Evolutionary conservation across 2,113 vertebrate species (phyloP), one percentile per base, ranked within the genome.

Genomic region (Cardinalis cardinalis): DNA sequence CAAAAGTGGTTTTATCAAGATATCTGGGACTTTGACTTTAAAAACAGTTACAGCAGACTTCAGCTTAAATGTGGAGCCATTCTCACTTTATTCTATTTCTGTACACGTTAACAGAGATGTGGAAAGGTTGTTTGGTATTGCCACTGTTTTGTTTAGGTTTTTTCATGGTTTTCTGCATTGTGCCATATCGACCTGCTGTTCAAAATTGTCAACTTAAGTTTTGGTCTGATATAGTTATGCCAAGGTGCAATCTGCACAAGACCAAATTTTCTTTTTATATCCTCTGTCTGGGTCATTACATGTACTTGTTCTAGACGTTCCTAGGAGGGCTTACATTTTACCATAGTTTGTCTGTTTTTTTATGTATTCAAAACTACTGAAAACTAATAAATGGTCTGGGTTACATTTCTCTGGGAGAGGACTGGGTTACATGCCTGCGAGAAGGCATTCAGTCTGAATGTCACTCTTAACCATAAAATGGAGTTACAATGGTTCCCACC

Each of bases 41-140:
- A 84, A 88, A 94, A 89, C 46, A 86, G 88, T 91, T 94, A 87
- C 81, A 93, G 46, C 93, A 92, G 84, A 72, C 74, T 90, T 93
- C 87, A 93, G 5, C 61, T 60, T 84, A 76, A 85, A 85, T 63
- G 70, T 87, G 71, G 84, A 96, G 63, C 94, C 71, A 85, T 93
- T 94, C 89, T 93, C 95, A 95, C 94, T 89, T 93, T 91, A 79
- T 92, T 87, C 95, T 96, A 96, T 96, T 96, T 96, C 84, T 89
- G 93, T 92, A 82, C 93, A 85, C 29, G 91, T 91, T 95, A 89
- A 84, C 94, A 92, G 78, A 78, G 89, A 95, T 93, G 89, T 94
- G 89, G 93, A 96, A 93, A 95, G 91, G 91, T 92, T 93, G 94
- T 87, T 89, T 91, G 93, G 89, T 79, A 20, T 93, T 66, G 59